Percentiles rank a stretch among this genome's conserved stretches.
These are phyloP conservation scores for Myodes glareolus DNA, from an alignment of 2,113 vertebrate species.

Conservation along the genomic window DNA sequence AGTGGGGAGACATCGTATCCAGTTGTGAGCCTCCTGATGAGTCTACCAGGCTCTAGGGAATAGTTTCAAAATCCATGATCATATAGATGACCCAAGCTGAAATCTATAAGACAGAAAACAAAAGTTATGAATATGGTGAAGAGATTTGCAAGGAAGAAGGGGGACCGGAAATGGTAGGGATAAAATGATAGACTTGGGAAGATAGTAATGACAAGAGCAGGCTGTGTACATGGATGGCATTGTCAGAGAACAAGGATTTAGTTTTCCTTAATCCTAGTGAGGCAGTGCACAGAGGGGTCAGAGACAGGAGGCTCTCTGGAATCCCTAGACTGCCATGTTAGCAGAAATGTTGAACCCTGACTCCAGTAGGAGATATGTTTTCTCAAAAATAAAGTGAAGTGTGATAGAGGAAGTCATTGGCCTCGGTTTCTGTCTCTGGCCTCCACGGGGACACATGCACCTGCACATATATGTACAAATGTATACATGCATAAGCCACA, in stretches of 20 bases:
- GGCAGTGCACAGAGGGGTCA: not conserved
- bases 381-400: not conserved
- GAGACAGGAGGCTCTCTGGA: not conserved
- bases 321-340: not conserved
- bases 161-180: too few species aligned
- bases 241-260: not conserved
- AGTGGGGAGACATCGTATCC: not conserved
- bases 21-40: not conserved
- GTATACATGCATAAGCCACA: not conserved
- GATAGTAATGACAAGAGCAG: not conserved
- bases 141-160: not conserved
- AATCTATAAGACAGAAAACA: not conserved
- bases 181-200: not conserved
- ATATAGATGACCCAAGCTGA: not conserved
- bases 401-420: not conserved
- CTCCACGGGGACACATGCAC: not conserved
- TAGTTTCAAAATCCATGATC: not conserved
- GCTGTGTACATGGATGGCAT: too few species aligned
- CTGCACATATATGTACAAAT: not conserved
- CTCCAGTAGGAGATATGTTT: not conserved
- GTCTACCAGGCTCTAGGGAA: not conserved
- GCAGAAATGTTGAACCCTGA: not conserved
- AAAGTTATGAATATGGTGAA: not conserved
- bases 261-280: not conserved
- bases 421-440: not conserved